Evolutionary conservation across 1,140 invertebrate species (phyloP).

Genomic region (Coenobita brevimanus): DNA sequence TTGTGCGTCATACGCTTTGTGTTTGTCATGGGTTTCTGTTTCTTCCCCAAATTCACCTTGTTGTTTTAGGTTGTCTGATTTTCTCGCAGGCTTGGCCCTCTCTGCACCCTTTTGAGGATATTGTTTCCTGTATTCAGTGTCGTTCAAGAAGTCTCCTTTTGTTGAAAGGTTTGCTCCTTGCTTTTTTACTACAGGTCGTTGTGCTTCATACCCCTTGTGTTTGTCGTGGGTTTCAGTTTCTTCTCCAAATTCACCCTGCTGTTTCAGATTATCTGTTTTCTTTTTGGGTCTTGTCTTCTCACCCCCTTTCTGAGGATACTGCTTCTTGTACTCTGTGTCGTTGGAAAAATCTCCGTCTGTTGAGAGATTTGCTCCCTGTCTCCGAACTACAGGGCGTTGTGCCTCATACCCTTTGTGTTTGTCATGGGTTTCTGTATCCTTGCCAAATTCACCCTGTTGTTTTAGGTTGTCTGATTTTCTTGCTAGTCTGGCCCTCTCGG

Average conservation of each 20-base stretch:
- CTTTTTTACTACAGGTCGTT: slow-evolving; percentile 16
- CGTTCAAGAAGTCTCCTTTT: not conserved
- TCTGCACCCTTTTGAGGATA: slow-evolving; percentile 28
- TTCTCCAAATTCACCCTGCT: slow-evolving; percentile 16
- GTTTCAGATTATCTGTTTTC: slow-evolving; percentile 5
- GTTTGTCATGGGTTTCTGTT: slow-evolving; percentile 33
- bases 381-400: not conserved
- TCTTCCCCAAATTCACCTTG: slow-evolving; percentile 29
- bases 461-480: slow-evolving; percentile 36
- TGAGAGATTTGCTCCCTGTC: not conserved
- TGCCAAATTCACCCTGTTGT: slow-evolving; percentile 37
- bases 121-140: slow-evolving; percentile 19
- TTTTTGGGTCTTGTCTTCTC: not conserved
- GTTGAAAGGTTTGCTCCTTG: not conserved
- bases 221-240: not conserved
- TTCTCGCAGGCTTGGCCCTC: slow-evolving; percentile 3
- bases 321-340: not conserved
- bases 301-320: not conserved
- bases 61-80: slow-evolving; percentile 34
- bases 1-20: not conserved
- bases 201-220: slow-evolving; percentile 30
- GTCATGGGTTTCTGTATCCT: not conserved
- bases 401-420: not conserved
- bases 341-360: not conserved
- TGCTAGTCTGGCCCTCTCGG: not conserved